These are phyloP conservation scores for Nomada fucata DNA, from an alignment of 2,888 invertebrate genomes.

Conservation along the genomic window DNA sequence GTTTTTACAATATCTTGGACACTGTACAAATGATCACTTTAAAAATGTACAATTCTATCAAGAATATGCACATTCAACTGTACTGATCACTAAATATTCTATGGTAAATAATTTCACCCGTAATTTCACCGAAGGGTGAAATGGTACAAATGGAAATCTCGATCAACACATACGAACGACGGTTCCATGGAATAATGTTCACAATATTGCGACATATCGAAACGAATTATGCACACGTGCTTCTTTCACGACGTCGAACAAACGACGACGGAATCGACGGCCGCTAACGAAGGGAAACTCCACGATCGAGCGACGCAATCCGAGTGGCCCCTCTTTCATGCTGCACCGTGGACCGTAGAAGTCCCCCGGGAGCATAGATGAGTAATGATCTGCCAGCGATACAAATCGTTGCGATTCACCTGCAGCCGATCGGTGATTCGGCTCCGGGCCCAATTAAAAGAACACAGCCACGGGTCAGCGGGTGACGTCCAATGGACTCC, in stretches of 20 bases:
- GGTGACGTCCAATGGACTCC: constrained; percentile 70
- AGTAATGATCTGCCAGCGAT: constrained; percentile 82
- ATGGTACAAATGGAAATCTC: neutral
- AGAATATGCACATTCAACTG: too few relatives aligned
- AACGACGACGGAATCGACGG: neutral
- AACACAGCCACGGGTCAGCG: constrained; percentile 81
- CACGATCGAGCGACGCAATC: neutral
- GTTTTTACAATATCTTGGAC: too few relatives aligned
- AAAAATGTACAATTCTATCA: too few relatives aligned
- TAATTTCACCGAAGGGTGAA: neutral
- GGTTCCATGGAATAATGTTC: constrained; percentile 6
- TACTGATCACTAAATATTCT: too few relatives aligned
- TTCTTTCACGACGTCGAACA: neutral
- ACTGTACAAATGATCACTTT: too few relatives aligned
- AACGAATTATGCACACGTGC: neutral
- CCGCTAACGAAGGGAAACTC: constrained; percentile 62
- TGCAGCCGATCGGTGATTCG: constrained; percentile 80
- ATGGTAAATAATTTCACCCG: too few relatives aligned
- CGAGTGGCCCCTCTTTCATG: constrained; percentile 37
- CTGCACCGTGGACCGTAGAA: constrained; percentile 75
- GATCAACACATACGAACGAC: neutral
- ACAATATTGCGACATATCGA: neutral
- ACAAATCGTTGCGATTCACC: constrained; percentile 83
- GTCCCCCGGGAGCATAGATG: constrained; percentile 75
- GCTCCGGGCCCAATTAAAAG: constrained; percentile 83